Conservation (phyloP, 1,140 invertebrate species). For the Drosophila jambulina region DNA sequence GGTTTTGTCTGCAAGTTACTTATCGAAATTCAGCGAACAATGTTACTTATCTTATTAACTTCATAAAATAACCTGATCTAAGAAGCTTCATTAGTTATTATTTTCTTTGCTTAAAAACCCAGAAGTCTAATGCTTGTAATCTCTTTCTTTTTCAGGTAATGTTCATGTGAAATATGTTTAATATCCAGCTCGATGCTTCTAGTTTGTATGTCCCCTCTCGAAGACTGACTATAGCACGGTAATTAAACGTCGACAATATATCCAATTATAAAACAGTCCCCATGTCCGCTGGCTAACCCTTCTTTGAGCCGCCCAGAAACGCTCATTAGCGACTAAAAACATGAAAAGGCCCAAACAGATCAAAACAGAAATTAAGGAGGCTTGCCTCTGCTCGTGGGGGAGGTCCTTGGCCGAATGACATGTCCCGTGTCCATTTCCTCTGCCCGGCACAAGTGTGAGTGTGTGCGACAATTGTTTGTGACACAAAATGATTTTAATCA, state of each 20-base stretch:
- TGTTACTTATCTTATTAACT: background rate
- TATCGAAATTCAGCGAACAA: background rate
- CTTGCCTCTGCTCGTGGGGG: slow-evolving; percentile 5
- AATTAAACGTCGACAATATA: slow-evolving; percentile 43
- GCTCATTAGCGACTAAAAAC: slow-evolving; percentile 30
- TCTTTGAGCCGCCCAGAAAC: slow-evolving; percentile 12
- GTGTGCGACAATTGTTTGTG: slow-evolving; percentile 77
- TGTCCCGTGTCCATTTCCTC: slow-evolving; percentile 22
- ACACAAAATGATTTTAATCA: slow-evolving; percentile 83
- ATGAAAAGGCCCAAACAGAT: slow-evolving; percentile 14
- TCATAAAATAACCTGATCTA: background rate
- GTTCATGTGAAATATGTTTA: background rate
- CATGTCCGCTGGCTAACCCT: slow-evolving; percentile 13
- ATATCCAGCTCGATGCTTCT: background rate
- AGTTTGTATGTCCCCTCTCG: background rate
- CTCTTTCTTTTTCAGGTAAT: slow-evolving; percentile 46
- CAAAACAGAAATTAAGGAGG: slow-evolving; percentile 25
- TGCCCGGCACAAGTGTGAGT: slow-evolving; percentile 25
- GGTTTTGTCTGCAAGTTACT: background rate
- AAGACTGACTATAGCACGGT: slow-evolving; percentile 14
- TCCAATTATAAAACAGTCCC: slow-evolving; percentile 43
- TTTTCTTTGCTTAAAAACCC: too few relatives aligned
- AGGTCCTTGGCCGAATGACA: slow-evolving; percentile 29
- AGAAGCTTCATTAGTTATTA: background rate
- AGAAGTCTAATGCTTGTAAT: background rate